Evolutionary conservation across 2,888 invertebrate genomes (phyloP).

Genomic region (Eristalis intricaria): DNA sequence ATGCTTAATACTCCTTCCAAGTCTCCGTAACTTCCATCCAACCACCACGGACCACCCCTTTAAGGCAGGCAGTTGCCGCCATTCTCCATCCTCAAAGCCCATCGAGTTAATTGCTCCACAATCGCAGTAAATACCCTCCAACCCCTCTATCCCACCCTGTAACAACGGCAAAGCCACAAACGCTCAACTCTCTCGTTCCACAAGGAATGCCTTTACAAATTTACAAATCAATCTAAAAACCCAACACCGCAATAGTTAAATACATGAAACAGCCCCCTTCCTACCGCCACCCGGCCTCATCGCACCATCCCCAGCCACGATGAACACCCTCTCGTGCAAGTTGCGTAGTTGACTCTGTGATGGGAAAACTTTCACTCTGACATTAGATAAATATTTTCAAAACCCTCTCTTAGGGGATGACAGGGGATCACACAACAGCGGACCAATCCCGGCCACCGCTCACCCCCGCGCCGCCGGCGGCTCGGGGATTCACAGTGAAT

Average conservation of each 20-base stretch:
- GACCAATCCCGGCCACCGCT: neutral
- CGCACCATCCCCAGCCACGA: neutral
- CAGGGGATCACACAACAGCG: conserved; percentile 15
- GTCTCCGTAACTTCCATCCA: too few relatives aligned
- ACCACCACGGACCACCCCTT: too few relatives aligned
- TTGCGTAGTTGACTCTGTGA: conserved; percentile 27
- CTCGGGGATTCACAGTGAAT: conserved; percentile 13
- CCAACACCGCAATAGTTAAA: conserved; percentile 16
- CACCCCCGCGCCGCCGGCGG: neutral
- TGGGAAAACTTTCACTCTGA: conserved; percentile 28
- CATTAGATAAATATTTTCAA: conserved; percentile 40
- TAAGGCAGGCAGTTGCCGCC: too few relatives aligned
- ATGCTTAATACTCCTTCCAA: too few relatives aligned
- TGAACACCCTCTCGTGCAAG: too few relatives aligned
- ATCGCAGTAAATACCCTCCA: neutral
- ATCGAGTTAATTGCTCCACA: neutral
- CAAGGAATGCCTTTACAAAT: neutral
- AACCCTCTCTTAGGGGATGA: neutral
- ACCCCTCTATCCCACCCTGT: neutral
- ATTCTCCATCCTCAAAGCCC: neutral
- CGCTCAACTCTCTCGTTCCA: neutral
- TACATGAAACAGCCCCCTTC: neutral
- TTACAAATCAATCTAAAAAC: conserved; percentile 22
- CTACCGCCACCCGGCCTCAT: neutral
- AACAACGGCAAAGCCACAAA: neutral